Conservation (phyloP, 2,888 invertebrate genomes). For the Archips xylosteana region DNA sequence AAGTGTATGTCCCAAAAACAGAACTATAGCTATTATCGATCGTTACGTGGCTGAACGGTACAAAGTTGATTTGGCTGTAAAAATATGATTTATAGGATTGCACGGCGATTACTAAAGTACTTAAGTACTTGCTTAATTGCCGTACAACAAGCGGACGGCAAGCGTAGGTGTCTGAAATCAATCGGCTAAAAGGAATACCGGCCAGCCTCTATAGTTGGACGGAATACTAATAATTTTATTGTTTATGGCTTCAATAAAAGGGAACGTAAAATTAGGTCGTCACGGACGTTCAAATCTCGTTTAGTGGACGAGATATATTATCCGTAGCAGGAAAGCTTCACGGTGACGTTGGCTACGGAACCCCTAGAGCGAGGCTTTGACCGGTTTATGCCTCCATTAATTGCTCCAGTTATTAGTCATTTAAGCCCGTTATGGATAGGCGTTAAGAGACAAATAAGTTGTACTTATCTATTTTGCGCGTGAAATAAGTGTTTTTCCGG, state of each 20-base stretch:
- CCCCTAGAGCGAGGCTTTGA: slow-evolving; percentile 34
- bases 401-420: slow-evolving; percentile 40
- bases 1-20: no score
- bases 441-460: slow-evolving; percentile 19
- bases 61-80: slow-evolving; percentile 24
- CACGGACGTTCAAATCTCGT: slow-evolving; percentile 48
- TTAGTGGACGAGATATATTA: slow-evolving; percentile 33
- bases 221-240: slow-evolving; percentile 43
- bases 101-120: slow-evolving; percentile 2
- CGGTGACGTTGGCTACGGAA: slow-evolving; percentile 11
- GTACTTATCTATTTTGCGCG: slow-evolving; percentile 18
- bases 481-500: neutral
- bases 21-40: slow-evolving; percentile 11
- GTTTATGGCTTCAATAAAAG: slow-evolving; percentile 60
- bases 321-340: slow-evolving; percentile 9
- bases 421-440: slow-evolving; percentile 24
- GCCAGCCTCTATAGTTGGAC: slow-evolving; percentile 22
- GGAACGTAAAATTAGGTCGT: slow-evolving; percentile 52
- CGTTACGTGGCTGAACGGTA: neutral
- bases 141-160: slow-evolving; percentile 1
- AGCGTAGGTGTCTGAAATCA: slow-evolving; percentile 37
- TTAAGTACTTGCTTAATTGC: slow-evolving; percentile 7
- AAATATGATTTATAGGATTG: slow-evolving; percentile 20
- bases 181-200: slow-evolving; percentile 37
- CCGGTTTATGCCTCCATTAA: slow-evolving; percentile 38